Base-by-base conservation (phyloP, 2,888 invertebrate genomes). In the Hypena proboscidalis region DNA sequence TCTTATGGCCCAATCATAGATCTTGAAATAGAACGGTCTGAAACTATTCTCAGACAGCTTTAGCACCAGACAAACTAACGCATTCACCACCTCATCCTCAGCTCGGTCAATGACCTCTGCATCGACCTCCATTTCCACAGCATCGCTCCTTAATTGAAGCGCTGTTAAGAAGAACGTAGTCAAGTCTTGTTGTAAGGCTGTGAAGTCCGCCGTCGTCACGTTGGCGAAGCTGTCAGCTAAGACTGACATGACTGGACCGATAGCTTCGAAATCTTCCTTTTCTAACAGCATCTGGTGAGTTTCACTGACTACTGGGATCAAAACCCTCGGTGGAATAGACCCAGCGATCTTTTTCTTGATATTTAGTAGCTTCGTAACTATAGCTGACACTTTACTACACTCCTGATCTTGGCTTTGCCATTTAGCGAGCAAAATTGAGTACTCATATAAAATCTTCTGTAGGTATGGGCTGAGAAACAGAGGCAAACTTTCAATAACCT, bases 1-100 rank as follows among this genome's bases (percentile, higher is more conserved):
- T 51, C 94, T 91, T 26, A 94, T 92, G 0, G 97, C 96, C 98
- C 98, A 98, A 70, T 96, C 96, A 76, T 95, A 97, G 8, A 98
- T 91, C 86, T 95, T 94, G 67, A 95, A 95, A 81, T 97, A 97
- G 66, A 98, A 92, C 0, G 98, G 97, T 50, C 96, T 93, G 83
- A 99, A 99, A 23, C 94, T 94, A 0, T 94, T 94, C 80, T 98
- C 98, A 0, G 97, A 97, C 15, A 98, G 85, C 81, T 98, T 98
- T 33, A 98, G 84, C 14, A 97, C 94, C 65, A 98, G 92, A 32
- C 94, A 92, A 1, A 96, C 94, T n/a, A 98, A 85, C 0, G 97
- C 94, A 57, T 95, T 93, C 0, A 97, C 93, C 0, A 97, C 93
- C 67, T 94, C 92, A 8, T 92, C 92, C 84, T 98, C 98, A 0